Conservation (phyloP, 2,888 invertebrate genomes). For the Andrena hattorfiana region DNA sequence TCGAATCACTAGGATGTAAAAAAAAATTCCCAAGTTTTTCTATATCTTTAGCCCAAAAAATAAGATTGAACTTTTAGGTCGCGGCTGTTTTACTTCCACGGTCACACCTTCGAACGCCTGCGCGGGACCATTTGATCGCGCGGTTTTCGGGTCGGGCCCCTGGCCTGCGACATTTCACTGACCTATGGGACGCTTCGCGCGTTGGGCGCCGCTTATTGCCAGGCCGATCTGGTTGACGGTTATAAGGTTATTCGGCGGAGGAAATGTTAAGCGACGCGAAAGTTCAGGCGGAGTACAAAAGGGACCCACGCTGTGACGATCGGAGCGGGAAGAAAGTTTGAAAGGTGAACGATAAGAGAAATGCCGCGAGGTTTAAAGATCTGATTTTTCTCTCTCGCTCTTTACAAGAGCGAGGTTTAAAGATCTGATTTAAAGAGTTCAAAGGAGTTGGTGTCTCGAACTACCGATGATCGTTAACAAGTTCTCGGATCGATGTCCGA, state of each 20-base stretch:
- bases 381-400: no score
- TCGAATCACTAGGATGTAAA: no score
- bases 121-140: constrained; percentile 16
- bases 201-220: not conserved
- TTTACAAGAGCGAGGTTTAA: no score
- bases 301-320: not conserved
- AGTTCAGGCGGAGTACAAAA: not conserved
- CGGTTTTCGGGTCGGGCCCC: constrained; percentile 23
- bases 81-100: constrained; percentile 6
- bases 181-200: constrained; percentile 43
- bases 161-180: constrained; percentile 50
- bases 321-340: not conserved
- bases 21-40: no score
- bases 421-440: no score
- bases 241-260: constrained; percentile 13
- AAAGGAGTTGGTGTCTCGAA: no score
- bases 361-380: no score
- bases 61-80: constrained; percentile 30
- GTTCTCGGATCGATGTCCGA: not conserved
- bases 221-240: not conserved
- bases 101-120: not conserved
- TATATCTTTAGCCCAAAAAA: no score
- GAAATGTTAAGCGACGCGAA: constrained; percentile 40
- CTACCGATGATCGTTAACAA: not conserved
- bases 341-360: constrained; percentile 1